Evolutionary conservation across 2,113 vertebrate genomes (phyloP), one percentile per base, ranked within the genome.

Genomic region (Spilogale gracilis): DNA sequence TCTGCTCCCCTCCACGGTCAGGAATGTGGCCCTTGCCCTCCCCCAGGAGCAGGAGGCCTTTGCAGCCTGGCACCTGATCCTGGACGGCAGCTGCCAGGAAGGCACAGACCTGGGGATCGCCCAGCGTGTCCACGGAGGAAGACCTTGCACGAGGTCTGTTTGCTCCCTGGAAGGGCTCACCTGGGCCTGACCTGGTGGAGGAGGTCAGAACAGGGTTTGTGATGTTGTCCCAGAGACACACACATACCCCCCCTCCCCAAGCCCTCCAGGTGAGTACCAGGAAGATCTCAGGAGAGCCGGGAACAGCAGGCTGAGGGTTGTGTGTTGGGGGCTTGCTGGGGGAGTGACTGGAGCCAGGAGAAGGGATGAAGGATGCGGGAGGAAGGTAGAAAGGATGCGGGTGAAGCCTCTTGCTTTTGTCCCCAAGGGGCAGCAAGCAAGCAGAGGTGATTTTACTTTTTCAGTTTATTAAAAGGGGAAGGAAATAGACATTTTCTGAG

Each of bases 41-140:
- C 97, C 95, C 90, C 80, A 25, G 81, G 93, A 90, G 95, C 96
- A 98, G 98, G 97, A 97, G 97, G 97, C 98, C 96, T 98, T 96
- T 97, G 97, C 95, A 91, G 97, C 95, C 95, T 98, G 97, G 97
- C 97, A 98, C 91, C 97, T 94, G 88, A 96, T 95, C 95, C 96
- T 9, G 7, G 87, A 97, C 95, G 92, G 94, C 11, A 32, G 92
- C 97, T 97, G 95, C 98, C 97, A 97, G 96, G 92, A 97, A 97
- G 97, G 97, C 32, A 17, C 90, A 91, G 76, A 83, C 92, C 83
- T 7, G 2, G 95, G 97, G 63, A 97, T 89, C 30, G 30, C 87
- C 86, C 58, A 25, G 92, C 2, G 83, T 48, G 97, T 76, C 97
- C 80, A 89, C 50, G 0, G 38, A 76, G 79, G 91, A 32, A 81